phyloP scores from a whole-genome alignment of 2,888 invertebrate genomes.

The Lingula anatina region DNA sequence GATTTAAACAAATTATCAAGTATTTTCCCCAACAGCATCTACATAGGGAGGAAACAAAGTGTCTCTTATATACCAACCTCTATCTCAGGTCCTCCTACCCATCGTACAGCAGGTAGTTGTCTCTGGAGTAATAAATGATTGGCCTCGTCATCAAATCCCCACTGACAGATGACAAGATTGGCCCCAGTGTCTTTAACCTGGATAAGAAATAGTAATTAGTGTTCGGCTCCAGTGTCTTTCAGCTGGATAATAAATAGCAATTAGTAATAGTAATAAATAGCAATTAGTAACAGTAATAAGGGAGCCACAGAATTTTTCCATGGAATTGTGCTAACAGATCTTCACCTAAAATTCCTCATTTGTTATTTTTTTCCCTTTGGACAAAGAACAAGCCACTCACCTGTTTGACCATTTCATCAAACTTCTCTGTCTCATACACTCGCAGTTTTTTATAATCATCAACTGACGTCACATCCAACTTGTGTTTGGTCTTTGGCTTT shows the following conservation, averaged over 20 bases:
- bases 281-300: too few species aligned
- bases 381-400: constrained; percentile 18
- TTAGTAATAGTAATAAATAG: too few species aligned
- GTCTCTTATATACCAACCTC: constrained; percentile 70
- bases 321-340: too few species aligned
- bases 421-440: constrained; percentile 92
- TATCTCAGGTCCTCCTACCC: constrained; percentile 99
- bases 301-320: too few species aligned
- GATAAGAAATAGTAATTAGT: too few species aligned
- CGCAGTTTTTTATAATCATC: constrained; percentile 90
- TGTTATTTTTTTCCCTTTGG: too few species aligned
- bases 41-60: too few species aligned
- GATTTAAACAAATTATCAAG: too few species aligned
- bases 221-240: too few species aligned
- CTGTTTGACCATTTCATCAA: constrained; percentile 82
- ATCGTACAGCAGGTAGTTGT: constrained; percentile 88
- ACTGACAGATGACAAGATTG: constrained; percentile 96
- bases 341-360: too few species aligned
- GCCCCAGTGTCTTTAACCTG: constrained; percentile 82
- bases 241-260: too few species aligned
- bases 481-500: constrained; percentile 99
- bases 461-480: constrained; percentile 92
- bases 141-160: constrained; percentile 99
- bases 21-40: too few species aligned
- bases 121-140: constrained; percentile 92